These are phyloP conservation scores for Liodrosophila aerea DNA, from an alignment of 2,888 invertebrate species.

Conservation along the genomic window DNA sequence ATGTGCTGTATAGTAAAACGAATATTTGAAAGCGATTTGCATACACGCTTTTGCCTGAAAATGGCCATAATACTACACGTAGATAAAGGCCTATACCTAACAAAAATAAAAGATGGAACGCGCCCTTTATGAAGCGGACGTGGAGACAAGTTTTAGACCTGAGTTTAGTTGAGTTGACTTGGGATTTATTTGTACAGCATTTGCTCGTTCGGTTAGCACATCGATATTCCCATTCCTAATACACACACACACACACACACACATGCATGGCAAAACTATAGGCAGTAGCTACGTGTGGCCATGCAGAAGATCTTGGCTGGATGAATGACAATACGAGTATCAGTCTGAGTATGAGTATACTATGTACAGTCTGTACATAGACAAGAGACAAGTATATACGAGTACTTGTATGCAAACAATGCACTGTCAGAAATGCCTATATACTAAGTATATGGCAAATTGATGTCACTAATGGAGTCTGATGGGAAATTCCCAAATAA, in stretches of 20 bases:
- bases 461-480: too few relatives aligned
- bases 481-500: too few relatives aligned
- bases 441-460: slow-evolving; percentile 5
- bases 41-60: slow-evolving; percentile 1
- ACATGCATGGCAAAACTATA: background rate
- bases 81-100: background rate
- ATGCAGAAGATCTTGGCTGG: slow-evolving; percentile 60
- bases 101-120: slow-evolving; percentile 12
- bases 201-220: slow-evolving; percentile 39
- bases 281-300: slow-evolving; percentile 57
- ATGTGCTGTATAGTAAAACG: background rate
- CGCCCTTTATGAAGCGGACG: slow-evolving; percentile 50
- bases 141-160: slow-evolving; percentile 22
- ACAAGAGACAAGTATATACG: background rate
- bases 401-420: background rate
- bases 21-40: too few relatives aligned
- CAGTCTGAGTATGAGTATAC: slow-evolving; percentile 5
- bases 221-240: slow-evolving; percentile 25
- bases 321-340: slow-evolving; percentile 48
- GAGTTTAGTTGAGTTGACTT: slow-evolving; percentile 17
- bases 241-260: slow-evolving; percentile 13
- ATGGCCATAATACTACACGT: background rate
- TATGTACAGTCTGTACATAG: slow-evolving; percentile 1
- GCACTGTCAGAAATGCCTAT: slow-evolving; percentile 40
- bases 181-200: slow-evolving; percentile 49